Conservation (phyloP, 2,888 invertebrate species). For the Resseliella maxima region DNA sequence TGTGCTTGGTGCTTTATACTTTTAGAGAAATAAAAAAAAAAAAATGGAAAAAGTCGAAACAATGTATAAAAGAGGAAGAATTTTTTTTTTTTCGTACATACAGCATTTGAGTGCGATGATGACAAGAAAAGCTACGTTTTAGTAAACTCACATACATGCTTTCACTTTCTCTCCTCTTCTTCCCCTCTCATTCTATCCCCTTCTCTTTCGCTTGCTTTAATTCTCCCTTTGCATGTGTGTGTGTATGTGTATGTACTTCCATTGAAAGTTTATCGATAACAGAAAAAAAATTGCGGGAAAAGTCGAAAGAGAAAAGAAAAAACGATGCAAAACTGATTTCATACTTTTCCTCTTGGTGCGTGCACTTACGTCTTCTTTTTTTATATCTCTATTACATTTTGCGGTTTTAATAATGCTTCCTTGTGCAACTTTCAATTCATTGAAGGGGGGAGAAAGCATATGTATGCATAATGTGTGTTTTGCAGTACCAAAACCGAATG, state of each 20-base stretch:
- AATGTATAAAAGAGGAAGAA: neutral
- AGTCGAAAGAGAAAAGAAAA: neutral
- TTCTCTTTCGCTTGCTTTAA: no score
- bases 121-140: conserved; percentile 6
- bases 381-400: conserved; percentile 48
- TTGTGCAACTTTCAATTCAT: conserved; percentile 4
- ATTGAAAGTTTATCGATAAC: conserved; percentile 22
- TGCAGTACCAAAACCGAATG: neutral
- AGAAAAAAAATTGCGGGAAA: neutral
- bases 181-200: no score
- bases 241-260: neutral
- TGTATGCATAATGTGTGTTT: conserved; percentile 2
- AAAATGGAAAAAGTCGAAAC: conserved; percentile 5
- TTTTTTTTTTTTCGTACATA: no score
- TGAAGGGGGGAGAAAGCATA: neutral
- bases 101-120: neutral
- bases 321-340: conserved; percentile 29
- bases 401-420: conserved; percentile 41
- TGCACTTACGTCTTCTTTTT: neutral
- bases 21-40: neutral
- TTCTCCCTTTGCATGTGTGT: no score
- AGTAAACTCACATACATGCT: neutral
- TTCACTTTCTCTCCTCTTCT: neutral
- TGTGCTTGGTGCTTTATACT: conserved; percentile 7
- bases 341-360: conserved; percentile 12